Evolutionary conservation across 2,797 vertebrate genomes (phyloP), one percentile per base, ranked within the genome.

Genomic region (Champsocephalus gunnari): DNA sequence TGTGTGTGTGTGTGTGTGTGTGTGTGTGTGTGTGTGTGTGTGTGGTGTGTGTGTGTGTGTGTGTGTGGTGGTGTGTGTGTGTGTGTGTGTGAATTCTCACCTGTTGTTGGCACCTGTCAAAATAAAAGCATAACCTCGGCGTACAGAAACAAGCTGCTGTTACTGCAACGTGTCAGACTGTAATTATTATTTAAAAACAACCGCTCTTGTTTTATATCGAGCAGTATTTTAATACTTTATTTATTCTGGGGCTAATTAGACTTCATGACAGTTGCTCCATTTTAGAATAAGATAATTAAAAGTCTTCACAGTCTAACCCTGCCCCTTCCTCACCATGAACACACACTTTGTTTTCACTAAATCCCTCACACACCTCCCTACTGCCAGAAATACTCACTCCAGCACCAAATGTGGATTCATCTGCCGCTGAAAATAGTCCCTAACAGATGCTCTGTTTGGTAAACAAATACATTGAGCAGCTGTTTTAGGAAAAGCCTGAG

Each of bases 51-150:
- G 12, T 45, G 44, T 45, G 44, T 45, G 28, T 12, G 44, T 48
- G 2, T 47, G 14, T 47, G 5, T 48, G 5, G 8, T 2, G 8
- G 69, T 49, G 56, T 44, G 61, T 67, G 38, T 58, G 58, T 68
- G 1, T 66, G 12, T 64, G 53, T 59, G 3, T 1, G 57, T 5
- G 17, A 55, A 67, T 48, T 61, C 41, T 55, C 77, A 77, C 69
- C 75, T 83, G 81, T 76, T 70, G 56, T 75, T 48, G 14, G 43
- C 77, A 66, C 71, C 65, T 81, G 72, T 41, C 57, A 73, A 50
- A 48, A 73, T 75, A 66, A 70, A 56, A 58, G 55, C 59, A 17
- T 63, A 32, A 65, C 38, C 19, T 12, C 32, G 10, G 28, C 51
- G 12, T 10, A 6, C 28, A 21, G 54, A 12, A 34, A 53, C 13